Evolutionary conservation across 1,140 invertebrate species (phyloP).

Genomic region (Ostrea denselamellosa): DNA sequence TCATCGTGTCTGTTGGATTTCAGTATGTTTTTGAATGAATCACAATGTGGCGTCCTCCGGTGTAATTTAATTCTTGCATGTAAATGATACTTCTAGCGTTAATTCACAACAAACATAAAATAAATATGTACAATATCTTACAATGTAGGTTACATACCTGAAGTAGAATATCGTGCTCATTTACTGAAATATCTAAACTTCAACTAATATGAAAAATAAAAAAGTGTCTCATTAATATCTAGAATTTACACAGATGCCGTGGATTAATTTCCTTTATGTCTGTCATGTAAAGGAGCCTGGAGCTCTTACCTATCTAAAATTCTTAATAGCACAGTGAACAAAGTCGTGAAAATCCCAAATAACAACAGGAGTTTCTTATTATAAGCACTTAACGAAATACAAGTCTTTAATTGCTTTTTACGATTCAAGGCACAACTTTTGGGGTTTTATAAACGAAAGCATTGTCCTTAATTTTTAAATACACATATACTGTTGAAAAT

Average conservation of each 20-base stretch:
- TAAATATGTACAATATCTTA: too few species aligned
- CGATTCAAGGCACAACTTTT: conserved; percentile 1
- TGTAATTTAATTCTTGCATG: too few species aligned
- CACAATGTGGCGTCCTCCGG: too few species aligned
- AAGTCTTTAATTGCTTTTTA: conserved; percentile 15
- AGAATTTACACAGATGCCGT: too few species aligned
- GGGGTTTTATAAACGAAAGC: neutral
- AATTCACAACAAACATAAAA: too few species aligned
- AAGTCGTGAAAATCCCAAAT: neutral
- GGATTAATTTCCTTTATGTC: too few species aligned
- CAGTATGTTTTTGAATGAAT: too few species aligned
- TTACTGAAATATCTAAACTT: neutral
- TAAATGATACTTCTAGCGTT: too few species aligned
- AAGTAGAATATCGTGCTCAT: neutral
- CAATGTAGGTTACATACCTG: neutral
- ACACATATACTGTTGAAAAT: neutral
- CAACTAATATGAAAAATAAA: neutral
- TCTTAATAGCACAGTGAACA: neutral
- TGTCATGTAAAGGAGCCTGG: neutral
- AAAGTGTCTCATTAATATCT: too few species aligned
- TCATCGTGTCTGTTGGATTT: too few species aligned
- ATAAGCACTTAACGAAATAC: neutral
- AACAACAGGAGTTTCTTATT: neutral
- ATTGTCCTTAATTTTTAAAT: neutral
- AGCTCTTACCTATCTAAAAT: neutral